Base-by-base conservation (phyloP, 1,140 invertebrate genomes). In the Drosophila kanapiae region DNA sequence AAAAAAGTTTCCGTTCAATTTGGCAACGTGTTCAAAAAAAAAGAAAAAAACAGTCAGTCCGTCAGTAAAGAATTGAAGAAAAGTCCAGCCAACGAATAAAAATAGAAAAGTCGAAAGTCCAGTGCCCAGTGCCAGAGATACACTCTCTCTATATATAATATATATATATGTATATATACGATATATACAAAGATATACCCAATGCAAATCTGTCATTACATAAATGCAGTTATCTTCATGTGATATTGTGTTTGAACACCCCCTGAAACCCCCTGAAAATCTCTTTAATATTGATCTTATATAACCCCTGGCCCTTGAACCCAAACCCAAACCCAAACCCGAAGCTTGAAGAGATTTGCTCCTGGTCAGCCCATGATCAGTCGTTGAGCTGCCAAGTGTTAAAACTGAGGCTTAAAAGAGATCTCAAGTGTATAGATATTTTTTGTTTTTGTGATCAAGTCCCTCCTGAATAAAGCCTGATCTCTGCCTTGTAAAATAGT, bases 41-140 rank as follows among this genome's bases (percentile, higher is more conserved):
- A 33, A 4, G n/a, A n/a, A 53, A 1, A 37, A 49, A 35, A 27
- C n/a, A 33, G 5, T 16, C 14, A 11, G 29, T 11, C 31, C 5
- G 23, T 23, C 23, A 23, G 31, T 31, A 31, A 11, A 16, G 16
- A 16, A 18, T n/a, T 33, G 49, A 35, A 29, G 27, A 49, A 48
- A 29, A 29, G 10, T 49, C 27, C 47, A 49, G 47, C 4, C 47
- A 35, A 18, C 31, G 31, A 13, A 29, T 16, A 13, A 16, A 56
- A 59, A 42, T 40, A 59, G 38, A 29, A 40, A 57, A 58, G 37
- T 56, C 53, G 23, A 40, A 72, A 75, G 45, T 57, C 48, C 49
- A 82, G 80, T 82, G 80, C 69, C 59, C 80, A 75, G 80, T 82
- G 75, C 35, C 65, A 43, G 53, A 72, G 53, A 72, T 43, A 72